Evolutionary conservation across 2,113 vertebrate genomes (phyloP).

Genomic region (Notarius quadriscutis): DNA sequence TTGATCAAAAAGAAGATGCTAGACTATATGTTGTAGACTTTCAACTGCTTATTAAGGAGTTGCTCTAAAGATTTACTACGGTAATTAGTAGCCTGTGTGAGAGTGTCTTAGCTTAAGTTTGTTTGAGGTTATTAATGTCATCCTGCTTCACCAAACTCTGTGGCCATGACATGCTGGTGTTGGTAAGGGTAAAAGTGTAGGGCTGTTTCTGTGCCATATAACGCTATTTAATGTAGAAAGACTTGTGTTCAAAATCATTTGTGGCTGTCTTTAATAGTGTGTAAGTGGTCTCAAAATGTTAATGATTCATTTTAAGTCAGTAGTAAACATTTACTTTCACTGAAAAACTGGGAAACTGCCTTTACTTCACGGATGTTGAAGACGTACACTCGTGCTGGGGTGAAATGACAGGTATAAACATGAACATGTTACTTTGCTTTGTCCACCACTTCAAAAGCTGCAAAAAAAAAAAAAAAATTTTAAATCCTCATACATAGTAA

Average conservation of each 20-base stretch:
- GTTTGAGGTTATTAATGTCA: background rate
- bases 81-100: background rate
- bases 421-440: conserved; percentile 39
- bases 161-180: background rate
- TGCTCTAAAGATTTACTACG: background rate
- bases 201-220: background rate
- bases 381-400: conserved; percentile 51
- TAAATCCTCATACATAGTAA: conserved; percentile 15
- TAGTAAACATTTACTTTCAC: conserved; percentile 47
- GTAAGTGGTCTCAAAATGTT: background rate
- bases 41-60: background rate
- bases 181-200: background rate
- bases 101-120: background rate
- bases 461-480: conserved; percentile 34
- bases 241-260: background rate
- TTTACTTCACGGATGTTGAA: conserved; percentile 54
- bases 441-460: conserved; percentile 42
- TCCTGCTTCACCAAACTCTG: background rate
- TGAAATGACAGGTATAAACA: conserved; percentile 31
- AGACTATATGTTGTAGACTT: background rate
- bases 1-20: background rate
- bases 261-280: background rate
- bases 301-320: background rate
- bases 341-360: conserved; percentile 48
- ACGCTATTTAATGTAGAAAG: background rate